Evolutionary conservation across 2,113 vertebrate genomes (phyloP), one percentile per base, ranked within the genome.

Genomic region (Vidua macroura): DNA sequence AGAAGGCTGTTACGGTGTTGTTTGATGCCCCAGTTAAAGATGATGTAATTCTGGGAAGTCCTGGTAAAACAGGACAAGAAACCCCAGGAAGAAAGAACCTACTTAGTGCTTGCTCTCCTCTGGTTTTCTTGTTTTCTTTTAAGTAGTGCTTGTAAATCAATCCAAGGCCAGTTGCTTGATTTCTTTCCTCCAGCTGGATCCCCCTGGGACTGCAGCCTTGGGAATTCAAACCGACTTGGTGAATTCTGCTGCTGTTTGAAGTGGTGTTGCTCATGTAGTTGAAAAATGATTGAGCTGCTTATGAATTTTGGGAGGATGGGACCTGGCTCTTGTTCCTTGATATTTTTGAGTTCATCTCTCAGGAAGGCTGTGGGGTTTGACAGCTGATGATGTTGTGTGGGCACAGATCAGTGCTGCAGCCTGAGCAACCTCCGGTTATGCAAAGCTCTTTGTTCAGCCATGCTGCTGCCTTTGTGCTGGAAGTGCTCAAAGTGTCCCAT

Each of bases 371-470:
- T 85, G 86, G 91, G 53, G 69, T 95, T 95, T 95, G 96, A 94
- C 94, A 95, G 94, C 91, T 88, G 94, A 62, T 93, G 94, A 85
- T 85, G 83, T 4, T 92, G 93, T 80, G 96, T 95, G 91, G 96
- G 94, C 84, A 87, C 91, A 62, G 86, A 92, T 69, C 52, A 67
- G 58, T 11, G 70, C 75, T 76, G 94, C 96, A 93, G 91, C 89
- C 77, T 79, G 80, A 86, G 74, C 86, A 69, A 35, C 33, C 56
- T 74, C 23, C 1, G 0, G 24, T 86, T 86, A 24, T 0, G 3
- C 77, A 82, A 23, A 92, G 58, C 30, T 80, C 80, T 93, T 55
- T 73, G 64, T 56, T 82, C 73, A 75, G 67, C 75, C 76, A 1
- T 8, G 66, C 67, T 6, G 49, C 16, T 87, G 49, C 58, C 43